phyloP scores from a whole-genome alignment of 2,888 invertebrate species.

The Siphlonurus alternatus region DNA sequence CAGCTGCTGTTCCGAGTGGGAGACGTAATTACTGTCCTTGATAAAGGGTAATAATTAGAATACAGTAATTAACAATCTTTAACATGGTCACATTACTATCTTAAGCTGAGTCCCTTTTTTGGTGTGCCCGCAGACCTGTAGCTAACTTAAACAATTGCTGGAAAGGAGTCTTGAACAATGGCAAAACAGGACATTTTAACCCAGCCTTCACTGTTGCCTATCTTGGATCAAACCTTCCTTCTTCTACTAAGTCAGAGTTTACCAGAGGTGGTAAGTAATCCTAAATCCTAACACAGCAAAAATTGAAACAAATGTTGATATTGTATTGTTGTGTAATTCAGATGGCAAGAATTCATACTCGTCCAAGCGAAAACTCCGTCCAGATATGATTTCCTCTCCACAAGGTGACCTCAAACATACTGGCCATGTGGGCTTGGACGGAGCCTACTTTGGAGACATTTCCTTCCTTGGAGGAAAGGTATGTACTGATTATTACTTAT shows the following conservation, averaged over 20 bases:
- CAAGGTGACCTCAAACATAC: slow-evolving; percentile 96
- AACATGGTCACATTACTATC: not conserved
- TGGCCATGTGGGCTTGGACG: slow-evolving; percentile 89
- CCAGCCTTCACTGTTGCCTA: slow-evolving; percentile 79
- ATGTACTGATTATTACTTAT: slow-evolving; percentile 3
- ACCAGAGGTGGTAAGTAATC: slow-evolving; percentile 23
- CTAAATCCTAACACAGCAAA: not conserved
- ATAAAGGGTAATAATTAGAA: slow-evolving; percentile 53
- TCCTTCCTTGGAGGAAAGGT: slow-evolving; percentile 45
- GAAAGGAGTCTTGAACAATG: slow-evolving; percentile 79
- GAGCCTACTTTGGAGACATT: slow-evolving; percentile 92
- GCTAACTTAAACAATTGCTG: slow-evolving; percentile 30
- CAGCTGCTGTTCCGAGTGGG: slow-evolving; percentile 70
- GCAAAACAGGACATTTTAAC: slow-evolving; percentile 86
- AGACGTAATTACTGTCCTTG: slow-evolving; percentile 83
- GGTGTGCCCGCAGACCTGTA: not conserved
- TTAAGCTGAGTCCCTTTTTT: not conserved
- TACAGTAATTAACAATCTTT: not conserved
- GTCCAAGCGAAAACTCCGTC: slow-evolving; percentile 46
- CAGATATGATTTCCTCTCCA: slow-evolving; percentile 92
- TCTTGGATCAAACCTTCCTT: slow-evolving; percentile 54
- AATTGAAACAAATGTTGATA: no score
- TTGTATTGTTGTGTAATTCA: slow-evolving; percentile 11
- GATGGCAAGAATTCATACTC: slow-evolving; percentile 43
- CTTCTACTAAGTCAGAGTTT: slow-evolving; percentile 33